Conservation (phyloP, 1,140 invertebrate genomes). For the Caenorhabditis latens region DNA sequence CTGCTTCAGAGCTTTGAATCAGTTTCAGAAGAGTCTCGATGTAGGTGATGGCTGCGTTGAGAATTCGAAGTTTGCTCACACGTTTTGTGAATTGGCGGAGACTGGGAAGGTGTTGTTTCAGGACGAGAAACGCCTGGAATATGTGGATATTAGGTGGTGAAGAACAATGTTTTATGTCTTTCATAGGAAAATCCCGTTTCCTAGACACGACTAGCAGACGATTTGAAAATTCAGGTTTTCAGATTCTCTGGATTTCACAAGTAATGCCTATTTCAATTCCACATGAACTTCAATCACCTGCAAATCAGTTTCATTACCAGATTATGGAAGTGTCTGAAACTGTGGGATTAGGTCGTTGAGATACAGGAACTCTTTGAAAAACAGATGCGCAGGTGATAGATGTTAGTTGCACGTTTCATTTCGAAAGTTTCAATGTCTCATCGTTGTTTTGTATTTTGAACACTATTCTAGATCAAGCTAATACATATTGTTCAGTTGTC, state of each 20-base stretch:
- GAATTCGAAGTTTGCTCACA: conserved; percentile 74
- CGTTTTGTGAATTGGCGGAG: conserved; percentile 69
- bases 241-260: too few species aligned
- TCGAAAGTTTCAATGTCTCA: too few species aligned
- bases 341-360: neutral
- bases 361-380: neutral
- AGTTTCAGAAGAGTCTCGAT: conserved; percentile 67
- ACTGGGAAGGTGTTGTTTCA: conserved; percentile 69
- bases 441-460: too few species aligned
- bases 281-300: neutral
- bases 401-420: neutral
- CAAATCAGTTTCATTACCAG: too few species aligned
- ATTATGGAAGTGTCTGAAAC: neutral
- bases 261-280: too few species aligned
- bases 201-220: too few species aligned
- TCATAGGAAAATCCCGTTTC: too few species aligned
- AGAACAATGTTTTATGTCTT: neutral
- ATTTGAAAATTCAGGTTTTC: too few species aligned
- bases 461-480: too few species aligned
- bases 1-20: conserved; percentile 34
- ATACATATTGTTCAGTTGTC: too few species aligned
- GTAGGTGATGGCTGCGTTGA: conserved; percentile 73
- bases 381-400: neutral
- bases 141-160: neutral
- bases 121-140: conserved; percentile 68